phyloP scores from a whole-genome alignment of 1,140 invertebrate genomes.

The Ceratitis capitata region DNA sequence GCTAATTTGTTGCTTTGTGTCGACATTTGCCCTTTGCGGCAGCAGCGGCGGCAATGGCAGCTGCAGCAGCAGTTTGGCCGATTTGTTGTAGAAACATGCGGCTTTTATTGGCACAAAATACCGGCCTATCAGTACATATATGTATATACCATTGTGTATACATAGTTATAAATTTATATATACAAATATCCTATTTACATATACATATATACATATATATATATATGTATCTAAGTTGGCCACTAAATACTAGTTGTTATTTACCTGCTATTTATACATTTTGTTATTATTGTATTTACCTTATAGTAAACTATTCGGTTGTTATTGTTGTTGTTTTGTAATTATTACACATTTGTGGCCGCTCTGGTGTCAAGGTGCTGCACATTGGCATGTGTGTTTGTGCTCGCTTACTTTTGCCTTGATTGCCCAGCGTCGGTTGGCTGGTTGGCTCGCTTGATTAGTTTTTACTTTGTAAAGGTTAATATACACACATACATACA shows the following conservation, averaged over 20 bases:
- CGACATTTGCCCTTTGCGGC: background rate
- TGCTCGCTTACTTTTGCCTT: background rate
- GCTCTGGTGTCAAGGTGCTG: conserved; percentile 12
- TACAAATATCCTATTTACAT: background rate
- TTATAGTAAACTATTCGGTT: background rate
- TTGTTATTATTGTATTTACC: background rate
- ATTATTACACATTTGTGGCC: conserved; percentile 3
- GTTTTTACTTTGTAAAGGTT: background rate
- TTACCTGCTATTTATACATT: background rate
- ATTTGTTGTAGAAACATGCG: background rate
- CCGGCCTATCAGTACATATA: background rate
- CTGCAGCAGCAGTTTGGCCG: too few species aligned
- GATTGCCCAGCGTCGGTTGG: conserved; percentile 26
- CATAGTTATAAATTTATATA: background rate
- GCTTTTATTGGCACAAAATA: conserved; percentile 15
- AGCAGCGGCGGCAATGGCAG: background rate
- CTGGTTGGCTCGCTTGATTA: background rate
- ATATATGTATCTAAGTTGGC: background rate
- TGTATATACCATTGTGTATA: background rate
- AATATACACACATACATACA: background rate
- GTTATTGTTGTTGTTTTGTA: background rate
- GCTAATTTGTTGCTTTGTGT: conserved; percentile 29
- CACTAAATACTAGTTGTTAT: background rate
- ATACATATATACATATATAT: background rate
- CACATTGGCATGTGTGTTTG: background rate